A percentile compares a stretch with the other conserved stretches of the same genome.
phyloP scores from a whole-genome alignment of 2,888 invertebrate species.

The Quadroppia sp. region DNA sequence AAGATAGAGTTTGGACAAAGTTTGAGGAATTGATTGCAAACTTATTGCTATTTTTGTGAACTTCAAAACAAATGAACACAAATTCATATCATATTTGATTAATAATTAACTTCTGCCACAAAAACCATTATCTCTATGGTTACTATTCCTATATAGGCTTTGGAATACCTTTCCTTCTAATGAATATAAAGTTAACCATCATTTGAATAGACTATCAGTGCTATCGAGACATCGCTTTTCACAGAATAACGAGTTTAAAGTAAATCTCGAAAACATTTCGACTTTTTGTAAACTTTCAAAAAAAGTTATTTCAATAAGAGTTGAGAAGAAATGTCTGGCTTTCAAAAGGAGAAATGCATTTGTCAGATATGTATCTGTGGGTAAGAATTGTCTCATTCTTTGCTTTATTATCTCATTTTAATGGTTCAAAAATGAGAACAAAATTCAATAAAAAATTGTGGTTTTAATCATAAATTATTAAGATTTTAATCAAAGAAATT shows the following conservation, averaged over 20 bases:
- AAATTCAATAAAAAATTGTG: too few species aligned
- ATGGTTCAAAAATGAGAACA: too few species aligned
- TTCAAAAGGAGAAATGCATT: constrained; percentile 38
- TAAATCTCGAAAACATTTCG: neutral
- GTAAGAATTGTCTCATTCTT: constrained; percentile 25
- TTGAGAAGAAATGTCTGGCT: constrained; percentile 7
- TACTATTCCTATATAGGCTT: neutral
- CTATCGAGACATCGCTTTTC: neutral
- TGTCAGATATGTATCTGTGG: constrained; percentile 43
- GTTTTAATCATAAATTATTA: too few species aligned
- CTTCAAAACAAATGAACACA: constrained; percentile 7
- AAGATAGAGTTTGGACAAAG: too few species aligned
- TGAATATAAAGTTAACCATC: neutral
- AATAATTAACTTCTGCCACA: constrained; percentile 5
- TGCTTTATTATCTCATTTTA: neutral
- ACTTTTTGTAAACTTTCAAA: neutral
- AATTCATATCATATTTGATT: constrained; percentile 13
- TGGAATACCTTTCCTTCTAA: too few species aligned
- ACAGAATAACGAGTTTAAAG: too few species aligned
- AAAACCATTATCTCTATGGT: neutral
- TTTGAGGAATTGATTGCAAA: too few species aligned
- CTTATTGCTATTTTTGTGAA: constrained; percentile 2
- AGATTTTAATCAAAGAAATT: too few species aligned
- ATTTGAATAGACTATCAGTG: neutral
- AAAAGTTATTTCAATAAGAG: neutral